These are phyloP conservation scores for Leucosticte australis DNA, from an alignment of 2,113 vertebrate genomes.

Conservation along the genomic window DNA sequence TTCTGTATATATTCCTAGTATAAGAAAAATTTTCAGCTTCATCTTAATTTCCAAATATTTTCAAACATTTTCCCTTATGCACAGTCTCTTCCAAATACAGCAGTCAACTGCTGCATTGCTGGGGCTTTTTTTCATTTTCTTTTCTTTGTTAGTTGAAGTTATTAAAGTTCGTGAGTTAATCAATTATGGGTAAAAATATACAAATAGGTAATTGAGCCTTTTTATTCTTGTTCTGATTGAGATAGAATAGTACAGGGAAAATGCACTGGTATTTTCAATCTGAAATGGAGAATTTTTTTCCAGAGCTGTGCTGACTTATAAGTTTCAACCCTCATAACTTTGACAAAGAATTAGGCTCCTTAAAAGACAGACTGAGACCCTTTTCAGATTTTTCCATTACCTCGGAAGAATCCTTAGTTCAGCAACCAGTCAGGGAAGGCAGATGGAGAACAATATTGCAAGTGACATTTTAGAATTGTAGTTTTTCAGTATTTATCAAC, in stretches of 20 bases:
- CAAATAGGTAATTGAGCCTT: not conserved
- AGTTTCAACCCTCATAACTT: not conserved
- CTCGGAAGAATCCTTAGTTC: not conserved
- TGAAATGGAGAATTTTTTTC: not conserved
- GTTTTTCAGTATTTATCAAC: not conserved
- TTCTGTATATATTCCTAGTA: not conserved
- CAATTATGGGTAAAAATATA: not conserved
- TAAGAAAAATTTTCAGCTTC: not conserved
- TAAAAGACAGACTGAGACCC: not conserved
- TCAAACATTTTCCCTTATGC: not conserved
- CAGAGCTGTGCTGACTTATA: not conserved
- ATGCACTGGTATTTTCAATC: not conserved
- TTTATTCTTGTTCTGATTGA: not conserved
- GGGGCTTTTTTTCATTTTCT: accelerated
- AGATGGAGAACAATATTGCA: not conserved
- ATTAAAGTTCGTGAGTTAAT: not conserved
- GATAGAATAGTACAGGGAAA: not conserved
- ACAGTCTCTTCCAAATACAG: not conserved
- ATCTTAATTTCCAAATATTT: not conserved
- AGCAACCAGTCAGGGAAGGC: not conserved
- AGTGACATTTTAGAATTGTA: not conserved
- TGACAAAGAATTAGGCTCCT: not conserved
- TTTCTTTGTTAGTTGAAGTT: not conserved
- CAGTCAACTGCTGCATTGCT: not conserved
- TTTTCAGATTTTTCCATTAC: not conserved